Evolutionary conservation across 2,888 invertebrate species (phyloP).

Genomic region (Eutolmus rufibarbis): DNA sequence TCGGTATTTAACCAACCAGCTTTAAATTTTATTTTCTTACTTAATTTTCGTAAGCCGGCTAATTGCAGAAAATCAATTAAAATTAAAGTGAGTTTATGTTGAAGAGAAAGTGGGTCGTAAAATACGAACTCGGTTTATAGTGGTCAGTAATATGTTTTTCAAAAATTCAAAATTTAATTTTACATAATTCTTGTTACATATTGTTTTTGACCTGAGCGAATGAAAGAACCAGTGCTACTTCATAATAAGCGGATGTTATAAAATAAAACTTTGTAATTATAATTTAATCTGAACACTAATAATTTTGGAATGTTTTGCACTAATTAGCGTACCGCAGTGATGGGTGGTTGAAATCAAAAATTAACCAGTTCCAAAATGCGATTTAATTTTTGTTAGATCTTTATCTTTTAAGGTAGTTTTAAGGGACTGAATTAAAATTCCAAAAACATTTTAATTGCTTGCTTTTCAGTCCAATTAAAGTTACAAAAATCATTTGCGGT

Average conservation of each 20-base stretch:
- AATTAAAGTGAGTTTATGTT: neutral
- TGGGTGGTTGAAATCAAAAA: neutral
- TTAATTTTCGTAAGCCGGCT: neutral
- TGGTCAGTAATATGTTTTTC: neutral
- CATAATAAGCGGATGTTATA: too few species aligned
- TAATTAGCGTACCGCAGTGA: neutral
- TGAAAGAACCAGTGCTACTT: neutral
- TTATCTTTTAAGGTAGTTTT: neutral
- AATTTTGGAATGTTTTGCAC: neutral
- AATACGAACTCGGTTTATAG: neutral
- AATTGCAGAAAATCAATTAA: neutral
- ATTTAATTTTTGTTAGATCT: neutral
- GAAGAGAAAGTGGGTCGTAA: neutral
- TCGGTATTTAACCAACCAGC: neutral
- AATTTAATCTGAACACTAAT: neutral
- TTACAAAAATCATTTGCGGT: neutral
- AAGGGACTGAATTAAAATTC: neutral
- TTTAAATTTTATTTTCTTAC: neutral
- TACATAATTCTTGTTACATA: too few species aligned
- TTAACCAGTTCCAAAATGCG: neutral
- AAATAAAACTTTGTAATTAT: neutral
- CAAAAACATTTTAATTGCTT: neutral
- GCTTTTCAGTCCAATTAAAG: neutral
- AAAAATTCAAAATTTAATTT: too few species aligned
- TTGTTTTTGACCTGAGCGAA: neutral